These are phyloP conservation scores for Leucania comma DNA, from an alignment of 2,888 invertebrate species.

Conservation along the genomic window DNA sequence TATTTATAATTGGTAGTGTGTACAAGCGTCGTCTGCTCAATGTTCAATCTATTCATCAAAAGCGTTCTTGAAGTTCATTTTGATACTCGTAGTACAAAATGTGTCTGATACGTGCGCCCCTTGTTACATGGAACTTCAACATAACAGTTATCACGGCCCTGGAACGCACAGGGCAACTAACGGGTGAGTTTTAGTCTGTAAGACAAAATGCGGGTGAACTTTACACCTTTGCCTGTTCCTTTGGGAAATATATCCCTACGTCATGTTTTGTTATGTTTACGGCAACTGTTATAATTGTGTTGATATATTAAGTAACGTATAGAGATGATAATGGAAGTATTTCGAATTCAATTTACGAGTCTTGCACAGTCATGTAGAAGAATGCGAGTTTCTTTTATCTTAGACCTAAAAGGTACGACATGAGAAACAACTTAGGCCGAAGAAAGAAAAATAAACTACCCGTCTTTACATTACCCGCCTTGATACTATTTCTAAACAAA, in stretches of 20 bases:
- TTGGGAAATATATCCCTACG: not conserved
- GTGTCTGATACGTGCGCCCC: not conserved
- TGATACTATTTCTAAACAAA: constrained; percentile 44
- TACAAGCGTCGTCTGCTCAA: constrained; percentile 58
- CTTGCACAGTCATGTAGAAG: constrained; percentile 31
- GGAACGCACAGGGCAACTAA: not conserved
- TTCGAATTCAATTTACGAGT: constrained; percentile 45
- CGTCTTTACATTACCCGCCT: constrained; percentile 43
- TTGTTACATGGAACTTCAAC: not conserved
- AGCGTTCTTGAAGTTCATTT: not conserved
- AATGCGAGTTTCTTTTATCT: constrained; percentile 42
- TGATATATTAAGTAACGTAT: constrained; percentile 9
- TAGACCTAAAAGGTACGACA: constrained; percentile 55
- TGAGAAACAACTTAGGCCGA: constrained; percentile 53
- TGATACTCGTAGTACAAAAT: not conserved
- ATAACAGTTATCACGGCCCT: not conserved
- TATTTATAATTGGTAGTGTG: constrained; percentile 25
- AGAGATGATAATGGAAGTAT: constrained; percentile 9
- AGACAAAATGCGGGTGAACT: not conserved
- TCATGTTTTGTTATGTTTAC: not conserved
- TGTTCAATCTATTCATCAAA: not conserved
- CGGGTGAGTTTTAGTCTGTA: not conserved
- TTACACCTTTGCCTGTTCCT: not conserved
- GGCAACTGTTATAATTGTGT: not conserved
- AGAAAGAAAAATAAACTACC: constrained; percentile 45